These are phyloP conservation scores for Centruroides sculpturatus DNA, from an alignment of 1,140 invertebrate genomes.

Conservation along the genomic window DNA sequence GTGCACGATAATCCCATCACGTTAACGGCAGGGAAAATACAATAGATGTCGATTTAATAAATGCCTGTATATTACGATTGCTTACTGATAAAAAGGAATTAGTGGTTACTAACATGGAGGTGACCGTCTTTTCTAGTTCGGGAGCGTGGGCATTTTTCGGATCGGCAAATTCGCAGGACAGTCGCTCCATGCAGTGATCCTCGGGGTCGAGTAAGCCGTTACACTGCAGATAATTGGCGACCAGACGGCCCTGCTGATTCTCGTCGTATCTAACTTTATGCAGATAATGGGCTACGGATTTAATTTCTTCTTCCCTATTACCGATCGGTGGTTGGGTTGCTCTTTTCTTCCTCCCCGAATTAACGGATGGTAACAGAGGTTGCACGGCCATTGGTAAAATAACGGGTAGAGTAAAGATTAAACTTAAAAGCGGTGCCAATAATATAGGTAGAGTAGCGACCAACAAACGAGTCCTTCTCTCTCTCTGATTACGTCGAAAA, in stretches of 20 bases:
- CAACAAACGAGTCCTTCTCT: background rate
- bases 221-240: slow-evolving; percentile 25
- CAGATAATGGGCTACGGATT: slow-evolving; percentile 12
- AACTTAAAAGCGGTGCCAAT: slow-evolving; percentile 8
- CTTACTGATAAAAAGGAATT: too few species aligned
- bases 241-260: slow-evolving; percentile 18
- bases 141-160: slow-evolving; percentile 26
- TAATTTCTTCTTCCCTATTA: background rate
- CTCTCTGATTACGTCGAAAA: slow-evolving; percentile 1
- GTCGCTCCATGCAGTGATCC: slow-evolving; percentile 25
- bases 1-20: too few species aligned
- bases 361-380: too few species aligned
- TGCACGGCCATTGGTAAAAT: slow-evolving; percentile 1
- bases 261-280: slow-evolving; percentile 15
- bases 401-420: slow-evolving; percentile 8
- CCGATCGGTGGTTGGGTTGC: too few species aligned
- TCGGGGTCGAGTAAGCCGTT: slow-evolving; percentile 20
- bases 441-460: slow-evolving; percentile 11
- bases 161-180: slow-evolving; percentile 30
- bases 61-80: too few species aligned
- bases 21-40: too few species aligned
- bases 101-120: slow-evolving; percentile 22
- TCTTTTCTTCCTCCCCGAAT: too few species aligned
- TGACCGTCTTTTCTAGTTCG: slow-evolving; percentile 20
- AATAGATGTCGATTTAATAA: too few species aligned